Base-by-base conservation (phyloP, 1,140 invertebrate species). In the Helicoverpa zea region DNA sequence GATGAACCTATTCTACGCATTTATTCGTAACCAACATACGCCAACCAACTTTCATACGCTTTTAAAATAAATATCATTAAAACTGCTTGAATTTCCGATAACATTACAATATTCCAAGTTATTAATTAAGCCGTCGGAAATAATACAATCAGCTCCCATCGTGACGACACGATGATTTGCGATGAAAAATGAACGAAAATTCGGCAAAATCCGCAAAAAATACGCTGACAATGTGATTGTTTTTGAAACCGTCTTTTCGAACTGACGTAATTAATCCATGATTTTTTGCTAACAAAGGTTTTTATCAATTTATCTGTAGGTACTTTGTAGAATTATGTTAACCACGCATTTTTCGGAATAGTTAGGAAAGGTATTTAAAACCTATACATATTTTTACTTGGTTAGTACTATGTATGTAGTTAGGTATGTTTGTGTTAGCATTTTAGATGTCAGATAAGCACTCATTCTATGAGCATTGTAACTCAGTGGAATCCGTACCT, bases 141-240 rank as follows among this genome's bases (percentile, higher is more conserved):
- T 58, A 58, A 58, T 23, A 10, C 13, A 1, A 11, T 11, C 16
- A 23, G 56, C 16, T 10, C 10, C 10, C 10, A n/a, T 23, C 1
- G 7, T 7, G 5, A 10, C 18, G 56, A 58, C 52, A 54, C 52
- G 52, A 54, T 54, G 52, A 54, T 54, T 59, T 11, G 3, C 18
- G 10, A 59, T 59, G 56, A 59, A 59, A 59, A 59, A 59, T 59
- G 18, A 29, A 59, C 23, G 58, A 12, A 58, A 29, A 59, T 23
- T 29, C 9, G 18, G 58, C 11, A 3, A 59, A 29, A 59, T 29
- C 13, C n/a, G 29, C 11, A 2, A 2, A 12, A 59, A 29, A 29
- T 29, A 29, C 12, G 58, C 58, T 59, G n/a, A 59, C 58, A 59
- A 59, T 59, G 11, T 29, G 10, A 59, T 59, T 13, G 18, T 59